These are phyloP conservation scores for Pararge aegeria DNA, from an alignment of 1,140 invertebrate species.

Conservation along the genomic window DNA sequence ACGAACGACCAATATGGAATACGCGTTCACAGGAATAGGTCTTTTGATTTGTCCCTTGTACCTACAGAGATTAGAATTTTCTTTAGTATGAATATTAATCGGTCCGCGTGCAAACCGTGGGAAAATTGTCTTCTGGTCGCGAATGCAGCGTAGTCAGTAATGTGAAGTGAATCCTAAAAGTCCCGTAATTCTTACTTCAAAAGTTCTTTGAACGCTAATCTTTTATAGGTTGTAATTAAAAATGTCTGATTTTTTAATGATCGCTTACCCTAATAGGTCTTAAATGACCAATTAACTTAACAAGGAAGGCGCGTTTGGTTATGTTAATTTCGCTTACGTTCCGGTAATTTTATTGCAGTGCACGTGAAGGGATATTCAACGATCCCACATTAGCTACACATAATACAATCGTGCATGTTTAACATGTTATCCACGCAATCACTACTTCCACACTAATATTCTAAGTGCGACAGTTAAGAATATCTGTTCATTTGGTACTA, in stretches of 20 bases:
- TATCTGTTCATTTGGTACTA: too few relatives aligned
- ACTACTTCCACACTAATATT: too few relatives aligned
- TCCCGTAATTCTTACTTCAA: too few relatives aligned
- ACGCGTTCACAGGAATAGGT: too few relatives aligned
- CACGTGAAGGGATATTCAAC: not conserved
- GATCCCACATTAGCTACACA: not conserved
- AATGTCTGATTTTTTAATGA: not conserved
- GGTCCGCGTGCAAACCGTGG: not conserved
- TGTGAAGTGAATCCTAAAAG: not conserved
- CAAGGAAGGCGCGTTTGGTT: constrained; percentile 5
- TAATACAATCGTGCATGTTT: not conserved
- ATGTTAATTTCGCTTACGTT: constrained; percentile 1
- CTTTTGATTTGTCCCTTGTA: too few relatives aligned
- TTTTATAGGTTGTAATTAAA: not conserved
- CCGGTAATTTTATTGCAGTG: not conserved
- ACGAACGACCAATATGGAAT: too few relatives aligned
- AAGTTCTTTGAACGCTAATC: not conserved
- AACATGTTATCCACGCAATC: not conserved
- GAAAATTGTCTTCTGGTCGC: not conserved
- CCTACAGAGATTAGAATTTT: too few relatives aligned
- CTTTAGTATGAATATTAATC: not conserved
- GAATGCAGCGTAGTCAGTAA: not conserved
- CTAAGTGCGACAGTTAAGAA: too few relatives aligned
- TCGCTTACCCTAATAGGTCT: not conserved
- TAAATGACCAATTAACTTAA: constrained; percentile 7